These are phyloP conservation scores for Drosophila ironensis DNA, from an alignment of 1,140 invertebrate species.

Conservation along the genomic window DNA sequence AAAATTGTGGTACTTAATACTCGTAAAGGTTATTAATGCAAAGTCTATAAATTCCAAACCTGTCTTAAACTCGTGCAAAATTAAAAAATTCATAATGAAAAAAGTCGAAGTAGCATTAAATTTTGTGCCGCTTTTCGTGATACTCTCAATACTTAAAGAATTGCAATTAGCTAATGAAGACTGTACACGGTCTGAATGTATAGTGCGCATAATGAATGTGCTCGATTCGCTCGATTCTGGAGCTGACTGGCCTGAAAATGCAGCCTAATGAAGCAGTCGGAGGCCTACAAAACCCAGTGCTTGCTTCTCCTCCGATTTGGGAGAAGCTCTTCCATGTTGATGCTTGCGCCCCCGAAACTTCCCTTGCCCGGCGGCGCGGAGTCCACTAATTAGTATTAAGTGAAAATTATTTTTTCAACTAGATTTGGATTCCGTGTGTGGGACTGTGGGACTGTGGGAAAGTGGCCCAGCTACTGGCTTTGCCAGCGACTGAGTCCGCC, in stretches of 20 bases:
- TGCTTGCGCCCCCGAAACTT: background rate
- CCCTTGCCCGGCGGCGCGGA: conserved; percentile 23
- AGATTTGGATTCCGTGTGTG: conserved; percentile 38
- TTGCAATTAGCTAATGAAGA: conserved; percentile 15
- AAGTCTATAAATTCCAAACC: no score
- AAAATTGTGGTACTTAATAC: no score
- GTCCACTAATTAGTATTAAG: conserved; percentile 75
- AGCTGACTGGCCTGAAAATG: conserved; percentile 73
- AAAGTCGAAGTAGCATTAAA: no score
- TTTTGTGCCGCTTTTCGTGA: no score
- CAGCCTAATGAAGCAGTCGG: conserved; percentile 71
- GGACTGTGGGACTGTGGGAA: conserved; percentile 67
- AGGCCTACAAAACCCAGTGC: conserved; percentile 73
- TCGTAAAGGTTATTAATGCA: no score
- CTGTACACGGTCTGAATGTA: conserved; percentile 24
- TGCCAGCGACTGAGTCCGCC: conserved; percentile 32
- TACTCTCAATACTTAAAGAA: no score
- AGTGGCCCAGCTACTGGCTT: conserved; percentile 14
- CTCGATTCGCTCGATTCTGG: conserved; percentile 45
- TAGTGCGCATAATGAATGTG: conserved; percentile 63
- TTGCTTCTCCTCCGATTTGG: conserved; percentile 66
- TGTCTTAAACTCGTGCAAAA: no score
- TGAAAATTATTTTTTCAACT: conserved; percentile 74
- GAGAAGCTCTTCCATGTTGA: conserved; percentile 8
- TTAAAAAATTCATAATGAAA: no score